phyloP scores from a whole-genome alignment of 2,888 invertebrate genomes.

The Dasypogon diadema region DNA sequence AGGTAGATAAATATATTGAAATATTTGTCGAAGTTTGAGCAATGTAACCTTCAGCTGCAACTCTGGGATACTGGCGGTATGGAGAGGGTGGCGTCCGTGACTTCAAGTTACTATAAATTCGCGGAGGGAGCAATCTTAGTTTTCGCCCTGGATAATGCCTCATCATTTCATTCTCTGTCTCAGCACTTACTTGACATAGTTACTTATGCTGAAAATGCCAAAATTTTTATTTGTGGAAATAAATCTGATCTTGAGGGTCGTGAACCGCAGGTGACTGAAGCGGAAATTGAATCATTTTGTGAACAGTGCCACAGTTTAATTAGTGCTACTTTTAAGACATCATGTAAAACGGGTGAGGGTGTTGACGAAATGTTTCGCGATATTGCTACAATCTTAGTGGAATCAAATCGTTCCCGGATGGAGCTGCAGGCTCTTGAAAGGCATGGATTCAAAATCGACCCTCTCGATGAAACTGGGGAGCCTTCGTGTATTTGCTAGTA shows the following conservation, averaged over 20 bases:
- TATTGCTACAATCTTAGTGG: slow-evolving; percentile 84
- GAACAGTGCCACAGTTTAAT: slow-evolving; percentile 93
- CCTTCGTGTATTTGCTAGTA: slow-evolving; percentile 66
- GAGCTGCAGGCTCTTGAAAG: slow-evolving; percentile 84
- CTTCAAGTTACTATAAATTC: slow-evolving; percentile 95
- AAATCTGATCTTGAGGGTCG: slow-evolving; percentile 84
- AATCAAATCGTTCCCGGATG: slow-evolving; percentile 84
- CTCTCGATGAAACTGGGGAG: slow-evolving; percentile 73
- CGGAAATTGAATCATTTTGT: slow-evolving; percentile 90
- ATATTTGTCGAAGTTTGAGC: too few relatives aligned
- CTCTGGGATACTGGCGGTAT: slow-evolving; percentile 98
- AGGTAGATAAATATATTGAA: too few relatives aligned
- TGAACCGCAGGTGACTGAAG: slow-evolving; percentile 82
- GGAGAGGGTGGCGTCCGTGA: slow-evolving; percentile 95
- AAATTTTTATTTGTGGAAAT: slow-evolving; percentile 94
- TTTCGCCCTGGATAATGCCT: slow-evolving; percentile 89
- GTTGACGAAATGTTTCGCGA: slow-evolving; percentile 92
- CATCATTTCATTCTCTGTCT: slow-evolving; percentile 91
- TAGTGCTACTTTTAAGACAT: slow-evolving; percentile 89
- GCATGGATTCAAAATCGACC: slow-evolving; percentile 81
- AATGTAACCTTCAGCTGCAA: slow-evolving; percentile 76
- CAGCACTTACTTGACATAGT: slow-evolving; percentile 94
- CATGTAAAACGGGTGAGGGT: slow-evolving; percentile 88
- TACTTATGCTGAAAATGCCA: slow-evolving; percentile 93
- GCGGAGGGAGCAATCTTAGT: slow-evolving; percentile 94